Conservation (phyloP, 2,797 vertebrate species). For the Yasuhikotakia modesta region DNA sequence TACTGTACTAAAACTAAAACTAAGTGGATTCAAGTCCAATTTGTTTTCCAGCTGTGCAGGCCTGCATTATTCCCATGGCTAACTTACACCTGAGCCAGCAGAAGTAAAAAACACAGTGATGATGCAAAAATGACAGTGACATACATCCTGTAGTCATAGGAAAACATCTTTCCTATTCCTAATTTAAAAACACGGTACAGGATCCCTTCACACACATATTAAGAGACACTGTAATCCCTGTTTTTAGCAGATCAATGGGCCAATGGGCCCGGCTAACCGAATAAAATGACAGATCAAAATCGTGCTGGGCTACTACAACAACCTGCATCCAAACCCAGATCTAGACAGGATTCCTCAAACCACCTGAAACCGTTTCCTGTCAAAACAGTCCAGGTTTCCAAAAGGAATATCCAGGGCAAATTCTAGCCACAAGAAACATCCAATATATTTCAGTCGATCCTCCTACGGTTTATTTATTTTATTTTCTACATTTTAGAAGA, state of each 20-base stretch:
- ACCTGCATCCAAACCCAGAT: slow-evolving; percentile 45
- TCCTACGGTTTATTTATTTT: slow-evolving; percentile 10
- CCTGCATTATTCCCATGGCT: background rate
- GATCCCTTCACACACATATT: background rate
- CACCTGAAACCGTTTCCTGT: slow-evolving; percentile 35
- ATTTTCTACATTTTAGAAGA: slow-evolving; percentile 10
- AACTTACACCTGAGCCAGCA: background rate
- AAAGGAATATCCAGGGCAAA: slow-evolving; percentile 6
- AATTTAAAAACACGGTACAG: slow-evolving; percentile 2
- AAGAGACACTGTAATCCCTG: slow-evolving; percentile 19
- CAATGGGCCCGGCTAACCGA: slow-evolving; percentile 24
- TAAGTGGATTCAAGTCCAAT: background rate
- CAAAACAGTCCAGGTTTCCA: slow-evolving; percentile 24
- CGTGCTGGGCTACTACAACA: slow-evolving; percentile 51
- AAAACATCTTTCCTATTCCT: background rate
- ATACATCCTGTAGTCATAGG: background rate
- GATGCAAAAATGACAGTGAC: background rate
- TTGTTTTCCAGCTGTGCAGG: background rate
- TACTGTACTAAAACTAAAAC: background rate
- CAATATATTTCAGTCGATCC: slow-evolving; percentile 1
- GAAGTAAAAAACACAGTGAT: background rate
- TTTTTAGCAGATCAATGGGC: background rate
- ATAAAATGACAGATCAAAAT: slow-evolving; percentile 67
- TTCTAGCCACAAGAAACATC: slow-evolving; percentile 1
- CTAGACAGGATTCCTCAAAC: slow-evolving; percentile 9